Base-by-base conservation (phyloP, 2,113 vertebrate species). In the Amphiprion ocellaris region DNA sequence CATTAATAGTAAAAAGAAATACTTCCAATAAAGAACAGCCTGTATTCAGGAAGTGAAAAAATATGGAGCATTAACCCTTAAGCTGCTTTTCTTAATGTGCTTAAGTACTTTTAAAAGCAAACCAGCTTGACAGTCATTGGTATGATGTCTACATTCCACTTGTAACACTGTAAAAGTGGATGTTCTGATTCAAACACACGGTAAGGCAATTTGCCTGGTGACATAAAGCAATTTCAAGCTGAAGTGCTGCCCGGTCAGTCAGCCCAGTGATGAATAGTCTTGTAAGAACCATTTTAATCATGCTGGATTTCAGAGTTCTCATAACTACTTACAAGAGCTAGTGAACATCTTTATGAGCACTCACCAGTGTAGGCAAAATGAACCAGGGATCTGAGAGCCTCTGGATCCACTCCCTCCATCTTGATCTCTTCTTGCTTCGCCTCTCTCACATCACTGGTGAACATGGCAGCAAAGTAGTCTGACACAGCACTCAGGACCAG, bases 391-490 rank as follows among this genome's bases (percentile, higher is more conserved):
- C 94, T 95, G 69, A 99, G 94, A 0, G 97, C 98, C 37, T 96
- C 96, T 0, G 98, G 97, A 79, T 99, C 98, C 24, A 99, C 94
- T 49, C 97, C 98, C 82, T 99, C 98, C 96, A 99, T 98, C 90
- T 96, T 99, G 90, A 99, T 95, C 92, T 99, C 98, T 84, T 99
- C 97, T 90, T 99, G 96, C 90, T 97, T 99, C 0, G 98, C 97
- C 85, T 99, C 98, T 62, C 95, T 93, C 60, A 99, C 96, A 0
- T 99, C 97, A 19, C 94, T 99, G 82, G 97, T 99, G 94, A 99
- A 99, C 98, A 99, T 99, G 1, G 97, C 98, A 62, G 97, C 97
- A 91, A 99, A 99, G 82, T 99, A 99, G 93, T 99, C 97, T 0
- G 98, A 99, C 39, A 96, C 97, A 0, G 97, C 96, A 4, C 98